Evolutionary conservation across 1,140 invertebrate genomes (phyloP).

Genomic region (Wiebesia pumilae): DNA sequence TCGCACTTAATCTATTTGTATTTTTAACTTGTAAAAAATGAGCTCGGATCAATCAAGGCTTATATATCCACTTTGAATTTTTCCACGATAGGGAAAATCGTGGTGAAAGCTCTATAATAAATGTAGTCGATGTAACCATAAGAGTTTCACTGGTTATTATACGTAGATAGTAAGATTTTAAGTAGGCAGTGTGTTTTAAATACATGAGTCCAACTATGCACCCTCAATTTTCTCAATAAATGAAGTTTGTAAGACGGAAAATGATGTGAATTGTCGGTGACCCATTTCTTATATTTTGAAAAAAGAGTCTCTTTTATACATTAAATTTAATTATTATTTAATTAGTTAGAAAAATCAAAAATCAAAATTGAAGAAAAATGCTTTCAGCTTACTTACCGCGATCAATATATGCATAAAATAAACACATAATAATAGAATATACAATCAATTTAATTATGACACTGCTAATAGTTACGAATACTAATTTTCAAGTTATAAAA

Average conservation of each 20-base stretch:
- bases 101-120: neutral
- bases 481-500: too few species aligned
- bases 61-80: neutral
- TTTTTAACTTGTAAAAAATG: neutral
- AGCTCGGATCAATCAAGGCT: slow-evolving; percentile 49
- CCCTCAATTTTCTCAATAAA: neutral
- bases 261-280: neutral
- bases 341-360: neutral
- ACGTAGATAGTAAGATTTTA: neutral
- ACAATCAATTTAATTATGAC: neutral
- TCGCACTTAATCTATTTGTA: neutral
- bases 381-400: neutral
- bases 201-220: neutral
- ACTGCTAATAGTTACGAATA: too few species aligned
- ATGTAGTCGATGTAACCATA: neutral
- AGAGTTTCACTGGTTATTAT: neutral
- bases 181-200: neutral
- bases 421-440: neutral
- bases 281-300: neutral
- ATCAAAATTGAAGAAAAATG: neutral
- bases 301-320: neutral
- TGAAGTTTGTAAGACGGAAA: neutral
- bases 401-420: neutral
- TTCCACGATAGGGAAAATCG: neutral
- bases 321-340: neutral